Evolutionary conservation across 2,888 invertebrate genomes (phyloP), one percentile per base, ranked within the genome.

Genomic region (Thymelicus lineola): DNA sequence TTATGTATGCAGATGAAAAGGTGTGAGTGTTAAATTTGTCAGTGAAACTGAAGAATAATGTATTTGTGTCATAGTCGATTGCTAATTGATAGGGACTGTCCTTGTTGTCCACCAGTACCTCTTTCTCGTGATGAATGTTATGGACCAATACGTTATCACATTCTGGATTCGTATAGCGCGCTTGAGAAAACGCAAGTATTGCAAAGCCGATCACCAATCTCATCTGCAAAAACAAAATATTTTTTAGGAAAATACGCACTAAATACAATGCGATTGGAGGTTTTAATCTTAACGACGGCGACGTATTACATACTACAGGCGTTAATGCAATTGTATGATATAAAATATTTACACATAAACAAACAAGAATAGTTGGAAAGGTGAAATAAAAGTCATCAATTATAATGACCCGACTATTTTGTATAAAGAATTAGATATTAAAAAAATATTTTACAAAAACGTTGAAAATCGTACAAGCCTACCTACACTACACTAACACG

Each of bases 61-160:
- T 84, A 65, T 86, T 86, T 2, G 83, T 89, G n/a, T 85, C 79
- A 46, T 87, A 83, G 70, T 92, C 89, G 28, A 92, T 82, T 0
- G 81, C 82, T 57, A 91, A 71, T 74, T 91, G 89, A 70, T 87
- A 91, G 0, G 91, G 88, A 61, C 80, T 82, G 1, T 76, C 72
- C 0, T 87, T 12, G 53, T 77, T 48, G 1, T 72, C 65, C 65
- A 78, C 82, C 4, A 92, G 73, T 1, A 81, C 36, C 76, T 85
- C 82, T 63, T 79, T 73, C 12, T 73, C 72, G 48, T 82, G 77
- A 48, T 75, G 74, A 3, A 78, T 70, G 12, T 78, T 76, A 58
- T 74, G 74, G 5, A 80, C 72, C 17, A 75, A 55, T 7, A 79
- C 61, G 6, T 78, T 78, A 48, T 77, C 68, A 69, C 82, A 82